Conservation (phyloP, 2,113 vertebrate genomes). For the Etheostoma spectabile region DNA sequence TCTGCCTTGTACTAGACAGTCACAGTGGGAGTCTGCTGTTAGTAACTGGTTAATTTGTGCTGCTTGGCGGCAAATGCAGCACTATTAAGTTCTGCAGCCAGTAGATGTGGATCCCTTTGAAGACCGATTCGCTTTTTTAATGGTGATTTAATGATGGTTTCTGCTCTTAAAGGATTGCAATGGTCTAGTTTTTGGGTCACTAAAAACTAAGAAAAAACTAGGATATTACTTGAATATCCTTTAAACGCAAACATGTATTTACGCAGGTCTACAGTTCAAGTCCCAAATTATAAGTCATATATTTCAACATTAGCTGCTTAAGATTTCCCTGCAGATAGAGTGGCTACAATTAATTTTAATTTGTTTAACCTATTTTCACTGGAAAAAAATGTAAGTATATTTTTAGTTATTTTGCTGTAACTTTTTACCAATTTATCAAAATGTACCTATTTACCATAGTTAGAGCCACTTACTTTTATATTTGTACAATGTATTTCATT, state of each 20-base stretch:
- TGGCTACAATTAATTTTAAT: too few species aligned
- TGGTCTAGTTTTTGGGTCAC: background rate
- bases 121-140: conserved; percentile 29
- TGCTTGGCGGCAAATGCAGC: conserved; percentile 10
- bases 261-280: background rate
- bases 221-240: background rate
- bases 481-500: background rate
- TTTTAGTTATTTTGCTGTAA: too few species aligned
- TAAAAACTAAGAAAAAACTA: too few species aligned
- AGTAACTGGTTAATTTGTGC: conserved; percentile 41
- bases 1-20: conserved; percentile 33
- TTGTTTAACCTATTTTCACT: too few species aligned
- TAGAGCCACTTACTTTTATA: background rate
- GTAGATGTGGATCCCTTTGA: conserved; percentile 40
- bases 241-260: conserved; percentile 18
- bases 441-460: background rate
- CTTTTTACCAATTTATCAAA: too few species aligned
- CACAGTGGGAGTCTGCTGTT: conserved; percentile 11
- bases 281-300: background rate
- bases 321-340: background rate
- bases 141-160: background rate
- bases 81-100: conserved; percentile 27
- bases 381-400: too few species aligned
- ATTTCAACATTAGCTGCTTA: background rate
- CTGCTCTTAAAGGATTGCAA: background rate